Evolutionary conservation across 1,140 invertebrate species (phyloP), one percentile per base, ranked within the genome.

Genomic region (Riptortus pedestris): DNA sequence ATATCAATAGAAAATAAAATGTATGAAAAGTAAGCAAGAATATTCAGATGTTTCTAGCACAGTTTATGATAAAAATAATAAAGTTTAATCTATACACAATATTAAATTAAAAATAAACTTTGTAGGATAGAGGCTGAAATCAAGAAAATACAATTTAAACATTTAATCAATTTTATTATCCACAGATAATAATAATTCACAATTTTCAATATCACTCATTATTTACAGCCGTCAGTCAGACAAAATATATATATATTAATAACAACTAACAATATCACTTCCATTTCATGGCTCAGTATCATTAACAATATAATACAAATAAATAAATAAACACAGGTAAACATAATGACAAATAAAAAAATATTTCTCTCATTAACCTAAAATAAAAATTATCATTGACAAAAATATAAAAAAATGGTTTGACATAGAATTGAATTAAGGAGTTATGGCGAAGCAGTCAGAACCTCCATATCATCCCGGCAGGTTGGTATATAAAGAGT

Each of bases 401-500:
- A 38, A 7, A 14, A 38, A 38, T 7, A 14, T 7, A 38, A 7
- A 38, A 5, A 38, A 7, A 14, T 7, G 14, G 14, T 7, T 38
- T 7, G 31, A 14, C 31, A 7, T 38, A 38, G 14, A 5, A 38
- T 38, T 38, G 14, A 38, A 5, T 38, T 5, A 7, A 7, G 14
- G 14, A 38, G 38, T 38, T 65, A 60, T 16, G 64, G 60, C 12
- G 64, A 29, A 22, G 64, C 29, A 57, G 63, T 24, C 67, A 79
- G 71, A 20, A 81, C 79, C 67, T 80, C 77, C 74, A 80, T 78
- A 66, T 81, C 80, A 66, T 81, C 80, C 64, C 81, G 70, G 67
- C 78, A 79, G 66, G 79, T 79, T 51, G 84, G 84, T 66, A 85
- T 79, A 70, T 82, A 84, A 26, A 86, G 73, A 24, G 82, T 79